phyloP scores from a whole-genome alignment of 2,888 invertebrate genomes.

The Tachina grossa region DNA sequence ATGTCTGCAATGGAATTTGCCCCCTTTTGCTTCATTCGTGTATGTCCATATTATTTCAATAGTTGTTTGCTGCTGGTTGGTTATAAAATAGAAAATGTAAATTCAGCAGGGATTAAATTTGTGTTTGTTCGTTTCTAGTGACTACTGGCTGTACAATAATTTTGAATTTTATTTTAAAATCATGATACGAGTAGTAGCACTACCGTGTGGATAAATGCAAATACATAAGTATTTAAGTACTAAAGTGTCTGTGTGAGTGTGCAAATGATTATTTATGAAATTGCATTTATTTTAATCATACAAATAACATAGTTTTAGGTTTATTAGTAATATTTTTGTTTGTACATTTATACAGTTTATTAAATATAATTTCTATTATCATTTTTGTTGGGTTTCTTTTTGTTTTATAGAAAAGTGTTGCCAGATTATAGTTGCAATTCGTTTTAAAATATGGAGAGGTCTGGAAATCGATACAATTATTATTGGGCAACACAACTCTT shows the following conservation, averaged over 20 bases:
- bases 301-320: slow-evolving; percentile 52
- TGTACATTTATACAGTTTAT: slow-evolving; percentile 19
- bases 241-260: not conserved
- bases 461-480: not conserved
- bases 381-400: not conserved
- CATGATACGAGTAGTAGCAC: not conserved
- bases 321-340: slow-evolving; percentile 28
- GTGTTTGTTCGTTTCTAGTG: slow-evolving; percentile 6
- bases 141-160: not conserved
- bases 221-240: not conserved
- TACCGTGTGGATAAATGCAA: not conserved
- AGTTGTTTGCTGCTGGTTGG: slow-evolving; percentile 16
- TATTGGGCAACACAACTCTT: not conserved
- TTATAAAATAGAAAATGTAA: slow-evolving; percentile 31
- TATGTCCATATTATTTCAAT: slow-evolving; percentile 28
- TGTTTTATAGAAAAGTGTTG: not conserved
- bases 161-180: slow-evolving; percentile 23
- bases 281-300: slow-evolving; percentile 66
- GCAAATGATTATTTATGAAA: slow-evolving; percentile 67
- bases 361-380: slow-evolving; percentile 47
- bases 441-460: not conserved
- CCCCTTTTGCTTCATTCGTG: slow-evolving; percentile 32
- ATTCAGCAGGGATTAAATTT: slow-evolving; percentile 50
- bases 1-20: slow-evolving; percentile 49
- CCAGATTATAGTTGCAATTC: slow-evolving; percentile 5